phyloP scores from a whole-genome alignment of 2,797 vertebrate genomes.

The Potorous gilbertii region DNA sequence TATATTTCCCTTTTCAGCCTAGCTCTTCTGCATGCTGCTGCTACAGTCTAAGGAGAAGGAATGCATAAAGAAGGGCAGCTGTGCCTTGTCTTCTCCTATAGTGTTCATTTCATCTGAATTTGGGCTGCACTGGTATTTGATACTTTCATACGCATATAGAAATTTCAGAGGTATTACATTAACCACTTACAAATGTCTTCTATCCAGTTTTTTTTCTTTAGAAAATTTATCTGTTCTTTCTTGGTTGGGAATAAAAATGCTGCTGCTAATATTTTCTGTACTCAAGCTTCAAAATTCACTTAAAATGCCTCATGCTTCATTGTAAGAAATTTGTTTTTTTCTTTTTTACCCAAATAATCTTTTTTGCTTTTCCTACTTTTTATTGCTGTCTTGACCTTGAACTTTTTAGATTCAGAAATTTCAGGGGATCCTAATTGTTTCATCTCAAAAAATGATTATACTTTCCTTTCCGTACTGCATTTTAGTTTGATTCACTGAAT shows the following conservation, averaged over 20 bases:
- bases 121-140: not conserved
- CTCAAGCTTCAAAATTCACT: not conserved
- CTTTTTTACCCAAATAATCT: not conserved
- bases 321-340: not conserved
- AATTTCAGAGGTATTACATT: not conserved
- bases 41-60: not conserved
- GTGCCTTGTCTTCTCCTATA: not conserved
- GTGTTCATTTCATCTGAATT: not conserved
- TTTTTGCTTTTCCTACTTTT: not conserved
- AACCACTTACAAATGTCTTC: not conserved
- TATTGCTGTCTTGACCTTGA: not conserved
- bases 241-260: not conserved
- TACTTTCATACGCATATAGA: too few species aligned
- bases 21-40: not conserved
- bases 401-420: not conserved
- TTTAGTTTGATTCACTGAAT: not conserved
- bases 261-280: not conserved
- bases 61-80: not conserved
- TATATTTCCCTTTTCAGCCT: not conserved
- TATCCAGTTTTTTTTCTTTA: not conserved
- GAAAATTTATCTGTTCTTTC: not conserved
- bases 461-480: not conserved
- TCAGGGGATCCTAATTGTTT: not conserved
- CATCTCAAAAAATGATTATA: not conserved
- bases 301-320: not conserved